These are phyloP conservation scores for Drosophila lacteicornis DNA, from an alignment of 1,140 invertebrate species.

Conservation along the genomic window DNA sequence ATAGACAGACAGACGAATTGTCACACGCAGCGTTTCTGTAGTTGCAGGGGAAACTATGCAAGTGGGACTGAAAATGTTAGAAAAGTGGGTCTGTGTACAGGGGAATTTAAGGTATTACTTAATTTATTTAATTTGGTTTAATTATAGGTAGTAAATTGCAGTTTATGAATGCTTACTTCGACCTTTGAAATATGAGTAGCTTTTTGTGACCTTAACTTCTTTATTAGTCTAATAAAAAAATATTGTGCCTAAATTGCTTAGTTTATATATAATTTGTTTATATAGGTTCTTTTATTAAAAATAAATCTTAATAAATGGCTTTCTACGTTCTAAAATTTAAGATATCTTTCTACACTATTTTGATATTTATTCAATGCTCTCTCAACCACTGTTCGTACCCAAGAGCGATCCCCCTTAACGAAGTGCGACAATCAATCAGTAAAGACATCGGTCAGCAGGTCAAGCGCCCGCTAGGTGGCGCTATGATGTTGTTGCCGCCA, in stretches of 20 bases:
- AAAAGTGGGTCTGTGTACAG: too few species aligned
- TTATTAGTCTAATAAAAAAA: neutral
- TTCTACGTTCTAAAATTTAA: too few species aligned
- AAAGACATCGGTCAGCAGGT: conserved; percentile 51
- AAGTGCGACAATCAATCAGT: conserved; percentile 70
- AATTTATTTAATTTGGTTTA: neutral
- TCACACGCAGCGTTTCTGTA: conserved; percentile 31
- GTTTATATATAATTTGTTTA: neutral
- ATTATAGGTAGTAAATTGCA: neutral
- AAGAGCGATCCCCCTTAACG: conserved; percentile 15
- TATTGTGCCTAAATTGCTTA: neutral
- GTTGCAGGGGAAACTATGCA: neutral
- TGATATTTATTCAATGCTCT: neutral
- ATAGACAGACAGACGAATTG: conserved; percentile 27
- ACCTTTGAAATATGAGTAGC: neutral
- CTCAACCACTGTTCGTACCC: conserved; percentile 26
- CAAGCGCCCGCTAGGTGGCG: conserved; percentile 63
- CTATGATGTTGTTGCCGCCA: conserved; percentile 35
- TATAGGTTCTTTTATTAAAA: too few species aligned
- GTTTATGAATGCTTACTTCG: neutral
- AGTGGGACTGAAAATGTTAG: neutral
- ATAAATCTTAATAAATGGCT: too few species aligned
- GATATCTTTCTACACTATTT: neutral
- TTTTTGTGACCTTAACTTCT: neutral
- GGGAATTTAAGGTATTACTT: neutral